Conservation (phyloP, 2,113 vertebrate genomes). For the Caretta caretta region DNA sequence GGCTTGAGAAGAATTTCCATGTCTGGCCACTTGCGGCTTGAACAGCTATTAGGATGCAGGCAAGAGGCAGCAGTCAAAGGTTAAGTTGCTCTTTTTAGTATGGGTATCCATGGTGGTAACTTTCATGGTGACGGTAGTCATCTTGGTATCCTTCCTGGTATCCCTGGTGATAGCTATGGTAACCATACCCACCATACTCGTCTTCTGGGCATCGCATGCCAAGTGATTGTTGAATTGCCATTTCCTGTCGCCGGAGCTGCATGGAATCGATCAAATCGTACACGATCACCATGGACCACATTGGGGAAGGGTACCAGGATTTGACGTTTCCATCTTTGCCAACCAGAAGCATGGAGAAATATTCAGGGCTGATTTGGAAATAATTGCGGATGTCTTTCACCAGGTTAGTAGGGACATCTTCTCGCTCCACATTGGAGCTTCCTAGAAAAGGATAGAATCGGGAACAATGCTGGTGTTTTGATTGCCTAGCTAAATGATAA, state of each 20-base stretch:
- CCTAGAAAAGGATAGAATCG: conserved; percentile 79
- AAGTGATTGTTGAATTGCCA: conserved; percentile 98
- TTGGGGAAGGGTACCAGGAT: conserved; percentile 98
- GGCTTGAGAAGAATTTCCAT: conserved; percentile 47
- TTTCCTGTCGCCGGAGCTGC: conserved; percentile 98
- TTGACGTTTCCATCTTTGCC: conserved; percentile 99
- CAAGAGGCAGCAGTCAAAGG: not conserved
- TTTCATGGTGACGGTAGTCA: conserved; percentile 86
- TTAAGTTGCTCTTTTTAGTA: conserved; percentile 81
- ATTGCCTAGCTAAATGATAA: not conserved
- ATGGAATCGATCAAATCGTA: conserved; percentile 99
- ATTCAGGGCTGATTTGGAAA: conserved; percentile 97
- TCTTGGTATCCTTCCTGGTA: conserved; percentile 96
- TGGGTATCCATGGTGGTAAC: conserved; percentile 92
- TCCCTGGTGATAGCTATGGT: conserved; percentile 92
- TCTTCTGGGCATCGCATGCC: conserved; percentile 98
- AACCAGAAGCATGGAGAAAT: conserved; percentile 99
- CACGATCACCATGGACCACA: conserved; percentile 99
- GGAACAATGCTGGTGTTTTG: not conserved
- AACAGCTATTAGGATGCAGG: conserved; percentile 58
- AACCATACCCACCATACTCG: conserved; percentile 96
- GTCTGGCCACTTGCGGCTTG: conserved; percentile 42
- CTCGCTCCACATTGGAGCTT: conserved; percentile 92
- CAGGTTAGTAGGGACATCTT: conserved; percentile 89
- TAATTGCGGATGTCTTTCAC: conserved; percentile 98